Conservation (phyloP, 2,888 invertebrate genomes). For the Glyphotaelius pellucidus region DNA sequence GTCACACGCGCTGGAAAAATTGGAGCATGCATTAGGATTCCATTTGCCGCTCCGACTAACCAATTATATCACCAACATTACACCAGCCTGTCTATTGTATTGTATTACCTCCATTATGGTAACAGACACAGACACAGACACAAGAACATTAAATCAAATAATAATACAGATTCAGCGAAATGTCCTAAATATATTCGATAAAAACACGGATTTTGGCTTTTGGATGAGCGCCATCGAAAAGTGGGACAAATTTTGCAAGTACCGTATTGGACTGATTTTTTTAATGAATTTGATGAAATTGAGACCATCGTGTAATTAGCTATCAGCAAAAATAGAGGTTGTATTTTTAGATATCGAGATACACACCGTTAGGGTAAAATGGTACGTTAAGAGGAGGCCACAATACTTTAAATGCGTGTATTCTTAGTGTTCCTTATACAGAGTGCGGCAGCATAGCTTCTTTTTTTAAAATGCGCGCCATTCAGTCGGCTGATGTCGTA, state of each 20-base stretch:
- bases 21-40: conserved; percentile 63
- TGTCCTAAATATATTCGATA: background rate
- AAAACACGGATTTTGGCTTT: background rate
- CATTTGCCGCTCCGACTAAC: conserved; percentile 41
- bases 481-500: no score
- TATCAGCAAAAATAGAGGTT: background rate
- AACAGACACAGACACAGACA: background rate
- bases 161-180: background rate
- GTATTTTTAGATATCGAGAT: background rate
- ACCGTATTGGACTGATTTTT: background rate
- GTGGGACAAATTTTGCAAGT: background rate
- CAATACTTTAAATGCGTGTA: no score
- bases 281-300: background rate
- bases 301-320: background rate
- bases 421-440: no score
- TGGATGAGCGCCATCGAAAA: background rate
- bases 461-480: no score
- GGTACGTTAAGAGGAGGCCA: no score
- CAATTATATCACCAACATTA: conserved; percentile 30
- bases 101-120: conserved; percentile 6
- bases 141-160: background rate
- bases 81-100: conserved; percentile 2
- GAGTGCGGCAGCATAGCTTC: no score
- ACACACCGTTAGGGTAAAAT: background rate
- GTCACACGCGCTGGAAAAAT: conserved; percentile 57